These are phyloP conservation scores for Cygnus olor DNA, from an alignment of 2,797 vertebrate species.

Conservation along the genomic window DNA sequence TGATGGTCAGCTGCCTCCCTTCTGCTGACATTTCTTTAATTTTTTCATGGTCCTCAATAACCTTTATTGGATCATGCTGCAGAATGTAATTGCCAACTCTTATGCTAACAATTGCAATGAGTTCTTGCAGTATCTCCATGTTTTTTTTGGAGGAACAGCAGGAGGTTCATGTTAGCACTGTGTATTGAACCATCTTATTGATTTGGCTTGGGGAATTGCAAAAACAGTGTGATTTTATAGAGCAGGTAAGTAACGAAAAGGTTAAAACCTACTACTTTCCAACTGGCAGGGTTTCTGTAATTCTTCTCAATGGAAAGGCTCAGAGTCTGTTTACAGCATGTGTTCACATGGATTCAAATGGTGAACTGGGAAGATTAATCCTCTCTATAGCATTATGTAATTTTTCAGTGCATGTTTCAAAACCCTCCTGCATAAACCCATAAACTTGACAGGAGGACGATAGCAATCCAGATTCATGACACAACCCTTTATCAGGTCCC, in stretches of 20 bases:
- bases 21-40: background rate
- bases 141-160: background rate
- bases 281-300: background rate
- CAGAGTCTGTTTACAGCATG: background rate
- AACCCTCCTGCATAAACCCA: background rate
- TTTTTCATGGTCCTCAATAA: background rate
- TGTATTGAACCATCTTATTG: background rate
- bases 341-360: background rate
- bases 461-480: background rate
- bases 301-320: background rate
- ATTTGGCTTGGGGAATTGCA: background rate
- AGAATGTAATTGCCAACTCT: background rate
- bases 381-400: background rate
- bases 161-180: background rate
- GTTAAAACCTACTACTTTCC: background rate
- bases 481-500: background rate
- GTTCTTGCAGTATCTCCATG: background rate
- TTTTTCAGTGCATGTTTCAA: background rate
- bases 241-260: background rate
- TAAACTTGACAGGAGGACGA: background rate
- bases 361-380: constrained; percentile 25
- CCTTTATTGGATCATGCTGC: accelerated
- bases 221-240: background rate
- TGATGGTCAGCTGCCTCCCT: background rate
- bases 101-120: background rate